Percentiles rank a stretch among this genome's conserved stretches.
These are phyloP conservation scores for Proterorhinus semilunaris DNA, from an alignment of 2,113 vertebrate genomes.

Conservation along the genomic window DNA sequence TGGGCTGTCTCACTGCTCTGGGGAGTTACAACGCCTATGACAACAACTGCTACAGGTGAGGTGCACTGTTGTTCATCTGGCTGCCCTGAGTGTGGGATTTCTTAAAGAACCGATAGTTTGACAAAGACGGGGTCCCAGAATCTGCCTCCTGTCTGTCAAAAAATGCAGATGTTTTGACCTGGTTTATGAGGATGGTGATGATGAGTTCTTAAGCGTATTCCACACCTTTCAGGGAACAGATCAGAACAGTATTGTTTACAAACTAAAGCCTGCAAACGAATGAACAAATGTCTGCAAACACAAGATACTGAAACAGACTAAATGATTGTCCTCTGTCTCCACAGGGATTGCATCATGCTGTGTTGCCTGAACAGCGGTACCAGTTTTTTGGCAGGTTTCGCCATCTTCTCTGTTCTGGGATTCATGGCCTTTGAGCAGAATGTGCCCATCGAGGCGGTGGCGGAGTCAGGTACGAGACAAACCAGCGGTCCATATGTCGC, in stretches of 20 bases:
- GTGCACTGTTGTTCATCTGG: background rate
- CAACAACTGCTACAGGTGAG: conserved; percentile 98
- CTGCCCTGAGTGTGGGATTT: too few species aligned
- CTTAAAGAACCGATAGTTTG: too few species aligned
- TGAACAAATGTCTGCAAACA: too few species aligned
- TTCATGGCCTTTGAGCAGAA: conserved; percentile 98
- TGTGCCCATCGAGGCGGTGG: conserved; percentile 94
- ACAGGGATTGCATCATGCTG: conserved; percentile 95
- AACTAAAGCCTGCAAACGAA: too few species aligned
- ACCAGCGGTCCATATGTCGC: background rate
- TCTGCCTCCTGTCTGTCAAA: too few species aligned
- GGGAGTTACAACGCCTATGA: conserved; percentile 97
- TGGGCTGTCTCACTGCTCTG: conserved; percentile 95
- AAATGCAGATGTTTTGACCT: too few species aligned
- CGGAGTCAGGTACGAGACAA: conserved; percentile 88
- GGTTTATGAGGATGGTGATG: too few species aligned
- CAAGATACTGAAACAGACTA: background rate
- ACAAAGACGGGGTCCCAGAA: too few species aligned
- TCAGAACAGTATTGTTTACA: too few species aligned
- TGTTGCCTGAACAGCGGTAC: conserved; percentile 98
- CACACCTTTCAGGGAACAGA: too few species aligned
- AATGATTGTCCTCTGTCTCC: conserved; percentile 24
- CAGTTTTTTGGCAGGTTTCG: conserved; percentile 96
- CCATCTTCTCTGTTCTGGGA: conserved; percentile 97
- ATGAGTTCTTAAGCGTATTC: too few species aligned